Base-by-base conservation (phyloP, 2,888 invertebrate species). In the Chymomyza fuscimana region DNA sequence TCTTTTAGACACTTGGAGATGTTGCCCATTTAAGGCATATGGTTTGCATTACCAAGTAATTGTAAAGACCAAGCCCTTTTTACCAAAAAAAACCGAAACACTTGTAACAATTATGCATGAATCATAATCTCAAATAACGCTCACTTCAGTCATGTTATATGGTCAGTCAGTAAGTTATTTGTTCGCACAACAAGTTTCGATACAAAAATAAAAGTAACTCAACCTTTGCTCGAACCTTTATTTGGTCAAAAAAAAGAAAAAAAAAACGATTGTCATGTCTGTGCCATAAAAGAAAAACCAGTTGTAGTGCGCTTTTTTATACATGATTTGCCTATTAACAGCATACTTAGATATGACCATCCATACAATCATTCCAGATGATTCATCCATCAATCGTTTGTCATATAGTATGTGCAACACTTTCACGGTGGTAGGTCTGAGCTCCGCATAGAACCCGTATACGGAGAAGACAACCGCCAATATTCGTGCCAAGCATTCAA, bases 281-380 rank as follows among this genome's bases (percentile, higher is more conserved):
- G 22, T 66, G 40, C 40, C 40, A 46, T 46, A 69, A 67, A 65
- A 46, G 67, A 52, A 62, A 81, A 85, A 80, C 86, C 78, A 80
- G 87, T 80, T 80, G 75, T 58, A 32, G 7, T 25, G 58, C 58
- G 58, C 10, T n/a, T 36, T 69, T 19, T 25, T 58, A 25, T 78
- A 81, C 86, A 81, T 86, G 88, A 73, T 87, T 87, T 83, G 83
- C 86, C 83, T 88, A 88, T 83, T 83, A 86, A 83, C 81, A 73
- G 79, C 77, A 63, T 72, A 36, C 46, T 60, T 72, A 32, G 32
- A 32, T 32, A 19, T 54, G 54, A 54, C 54, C 54, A 54, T 54
- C 16, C 54, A 9, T 12, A 10, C 40, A 46, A 46, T 12, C 10
- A 46, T 46, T 46, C 54, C 40, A 46, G 58, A 58, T 87, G 88